A percentile compares a stretch with the other conserved stretches of the same genome.
Evolutionary conservation across 2,797 vertebrate species (phyloP).

Genomic region (Pogoniulus pusillus): DNA sequence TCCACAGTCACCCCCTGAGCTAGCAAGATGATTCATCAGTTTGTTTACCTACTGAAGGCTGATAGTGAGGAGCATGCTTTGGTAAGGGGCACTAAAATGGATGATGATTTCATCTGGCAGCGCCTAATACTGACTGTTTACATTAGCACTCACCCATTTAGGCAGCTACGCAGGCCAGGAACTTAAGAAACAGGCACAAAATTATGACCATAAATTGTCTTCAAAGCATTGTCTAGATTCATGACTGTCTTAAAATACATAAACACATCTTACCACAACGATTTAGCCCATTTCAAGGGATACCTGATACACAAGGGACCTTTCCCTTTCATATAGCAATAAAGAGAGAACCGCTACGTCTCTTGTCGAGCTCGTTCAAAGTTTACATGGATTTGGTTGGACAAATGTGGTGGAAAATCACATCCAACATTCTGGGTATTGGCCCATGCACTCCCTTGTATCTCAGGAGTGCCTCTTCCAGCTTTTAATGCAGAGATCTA

Average conservation of each 20-base stretch:
- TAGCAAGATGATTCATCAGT: background rate
- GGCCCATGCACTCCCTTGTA: background rate
- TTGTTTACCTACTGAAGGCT: conserved; percentile 28
- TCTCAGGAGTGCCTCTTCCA: background rate
- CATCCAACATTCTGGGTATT: conserved; percentile 4
- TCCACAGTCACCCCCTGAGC: conserved; percentile 19
- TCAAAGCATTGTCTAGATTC: conserved; percentile 64
- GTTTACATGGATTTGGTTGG: background rate
- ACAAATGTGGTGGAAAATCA: conserved; percentile 49
- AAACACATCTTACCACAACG: conserved; percentile 44
- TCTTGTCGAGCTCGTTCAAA: conserved; percentile 25
- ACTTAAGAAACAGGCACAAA: conserved; percentile 34
- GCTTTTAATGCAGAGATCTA: conserved; percentile 3
- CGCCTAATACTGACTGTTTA: conserved; percentile 20
- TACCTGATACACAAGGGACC: conserved; percentile 4
- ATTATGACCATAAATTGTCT: conserved; percentile 56
- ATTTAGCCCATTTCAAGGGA: conserved; percentile 53
- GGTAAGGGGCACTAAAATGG: background rate
- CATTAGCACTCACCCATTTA: conserved; percentile 39
- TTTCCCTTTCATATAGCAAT: conserved; percentile 4
- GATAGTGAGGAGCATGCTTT: conserved; percentile 8
- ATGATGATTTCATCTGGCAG: conserved; percentile 62
- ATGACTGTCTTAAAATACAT: conserved; percentile 58
- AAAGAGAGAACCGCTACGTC: conserved; percentile 13
- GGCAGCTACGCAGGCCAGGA: conserved; percentile 22